Evolutionary conservation across 2,113 vertebrate genomes (phyloP).

Genomic region (Phaethornis superciliosus): DNA sequence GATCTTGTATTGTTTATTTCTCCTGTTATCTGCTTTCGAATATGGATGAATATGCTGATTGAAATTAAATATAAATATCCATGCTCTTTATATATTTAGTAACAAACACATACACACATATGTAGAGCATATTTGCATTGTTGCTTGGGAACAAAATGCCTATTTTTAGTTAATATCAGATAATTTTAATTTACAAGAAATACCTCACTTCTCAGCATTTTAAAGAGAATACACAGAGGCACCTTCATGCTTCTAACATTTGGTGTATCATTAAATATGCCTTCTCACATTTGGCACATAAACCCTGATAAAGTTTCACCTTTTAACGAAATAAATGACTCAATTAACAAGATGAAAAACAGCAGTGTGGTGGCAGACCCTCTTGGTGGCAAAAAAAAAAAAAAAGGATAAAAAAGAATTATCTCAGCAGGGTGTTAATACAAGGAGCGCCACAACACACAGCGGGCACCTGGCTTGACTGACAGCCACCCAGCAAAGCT

Average conservation of each 20-base stretch:
- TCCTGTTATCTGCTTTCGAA: constrained; percentile 55
- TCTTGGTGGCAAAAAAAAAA: constrained; percentile 74
- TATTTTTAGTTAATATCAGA: constrained; percentile 59
- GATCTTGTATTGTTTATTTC: constrained; percentile 51
- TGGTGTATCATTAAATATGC: constrained; percentile 80
- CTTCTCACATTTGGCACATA: constrained; percentile 76
- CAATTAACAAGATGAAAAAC: constrained; percentile 88
- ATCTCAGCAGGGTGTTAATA: constrained; percentile 85
- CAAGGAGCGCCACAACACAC: constrained; percentile 77
- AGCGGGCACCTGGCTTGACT: constrained; percentile 76
- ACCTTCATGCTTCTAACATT: constrained; percentile 64
- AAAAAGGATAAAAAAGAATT: constrained; percentile 84
- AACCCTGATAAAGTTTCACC: constrained; percentile 82
- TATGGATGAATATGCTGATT: constrained; percentile 52
- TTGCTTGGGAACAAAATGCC: constrained; percentile 11
- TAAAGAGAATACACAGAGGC: constrained; percentile 39
- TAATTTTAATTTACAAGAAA: constrained; percentile 24
- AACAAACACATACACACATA: constrained; percentile 12
- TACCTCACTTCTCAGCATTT: constrained; percentile 4
- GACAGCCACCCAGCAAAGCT: constrained; percentile 81
- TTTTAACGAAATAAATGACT: constrained; percentile 90
- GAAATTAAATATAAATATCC: constrained; percentile 63
- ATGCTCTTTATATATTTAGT: constrained; percentile 41
- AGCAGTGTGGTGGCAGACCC: constrained; percentile 80
- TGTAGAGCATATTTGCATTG: neutral